These are phyloP conservation scores for Psettodes erumei DNA, from an alignment of 2,113 vertebrate genomes.

Conservation along the genomic window DNA sequence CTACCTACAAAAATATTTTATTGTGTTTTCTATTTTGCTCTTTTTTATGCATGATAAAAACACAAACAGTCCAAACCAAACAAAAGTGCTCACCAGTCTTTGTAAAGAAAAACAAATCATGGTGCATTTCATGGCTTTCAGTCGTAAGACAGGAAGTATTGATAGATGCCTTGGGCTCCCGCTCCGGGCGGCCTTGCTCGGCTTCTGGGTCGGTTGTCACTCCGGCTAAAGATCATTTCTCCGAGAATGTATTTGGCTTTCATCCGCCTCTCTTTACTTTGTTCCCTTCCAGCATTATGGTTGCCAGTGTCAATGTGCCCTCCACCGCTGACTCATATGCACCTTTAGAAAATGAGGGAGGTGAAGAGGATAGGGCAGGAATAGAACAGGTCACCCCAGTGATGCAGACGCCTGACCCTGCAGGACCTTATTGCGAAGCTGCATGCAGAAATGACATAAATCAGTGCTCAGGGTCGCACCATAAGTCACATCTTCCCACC, in stretches of 20 bases:
- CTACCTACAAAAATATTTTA: slow-evolving; percentile 78
- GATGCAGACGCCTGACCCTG: slow-evolving; percentile 48
- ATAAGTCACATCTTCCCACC: slow-evolving; percentile 26
- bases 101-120: slow-evolving; percentile 78
- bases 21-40: slow-evolving; percentile 59
- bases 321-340: slow-evolving; percentile 38
- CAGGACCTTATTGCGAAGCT: slow-evolving; percentile 25
- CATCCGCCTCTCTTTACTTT: slow-evolving; percentile 46
- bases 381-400: slow-evolving; percentile 28
- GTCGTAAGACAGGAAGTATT: slow-evolving; percentile 79
- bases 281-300: slow-evolving; percentile 48
- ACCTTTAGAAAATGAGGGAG: slow-evolving; percentile 48
- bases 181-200: slow-evolving; percentile 48
- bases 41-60: slow-evolving; percentile 69
- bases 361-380: slow-evolving; percentile 35
- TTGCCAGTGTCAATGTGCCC: slow-evolving; percentile 39
- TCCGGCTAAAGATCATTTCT: slow-evolving; percentile 58
- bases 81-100: slow-evolving; percentile 77
- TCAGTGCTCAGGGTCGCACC: slow-evolving; percentile 24
- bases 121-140: slow-evolving; percentile 85
- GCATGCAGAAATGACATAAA: slow-evolving; percentile 37
- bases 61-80: slow-evolving; percentile 65
- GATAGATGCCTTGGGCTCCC: slow-evolving; percentile 51
- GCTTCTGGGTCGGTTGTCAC: slow-evolving; percentile 57
- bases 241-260: slow-evolving; percentile 56